Conservation (phyloP, 2,888 invertebrate species). For the Serripes groenlandicus region DNA sequence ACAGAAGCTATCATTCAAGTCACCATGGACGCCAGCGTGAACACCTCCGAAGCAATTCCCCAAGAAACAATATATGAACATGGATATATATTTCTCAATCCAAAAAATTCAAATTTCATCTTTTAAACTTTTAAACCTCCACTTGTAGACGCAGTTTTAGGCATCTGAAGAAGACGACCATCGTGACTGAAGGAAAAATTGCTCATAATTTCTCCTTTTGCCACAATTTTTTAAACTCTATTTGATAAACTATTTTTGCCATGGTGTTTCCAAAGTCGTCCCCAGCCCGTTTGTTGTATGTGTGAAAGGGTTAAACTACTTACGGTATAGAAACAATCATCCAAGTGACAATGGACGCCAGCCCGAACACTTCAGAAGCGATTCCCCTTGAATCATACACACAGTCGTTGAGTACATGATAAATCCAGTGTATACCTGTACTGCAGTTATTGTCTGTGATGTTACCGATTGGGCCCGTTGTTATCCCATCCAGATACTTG, state of each 20-base stretch:
- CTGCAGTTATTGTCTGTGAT: constrained; percentile 68
- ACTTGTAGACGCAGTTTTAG: too few relatives aligned
- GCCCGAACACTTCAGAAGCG: constrained; percentile 75
- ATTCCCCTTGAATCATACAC: constrained; percentile 70
- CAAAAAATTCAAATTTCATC: too few relatives aligned
- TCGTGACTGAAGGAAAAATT: too few relatives aligned
- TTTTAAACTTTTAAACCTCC: too few relatives aligned
- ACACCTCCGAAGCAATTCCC: constrained; percentile 74
- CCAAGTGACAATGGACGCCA: constrained; percentile 77
- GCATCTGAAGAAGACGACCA: too few relatives aligned
- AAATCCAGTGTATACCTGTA: constrained; percentile 78
- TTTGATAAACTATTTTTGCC: too few relatives aligned
- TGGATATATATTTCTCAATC: too few relatives aligned
- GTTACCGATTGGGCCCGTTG: constrained; percentile 15
- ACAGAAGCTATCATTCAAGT: constrained; percentile 76
- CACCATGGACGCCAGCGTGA: constrained; percentile 76
- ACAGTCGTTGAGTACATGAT: constrained; percentile 76
- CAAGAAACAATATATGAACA: too few relatives aligned
- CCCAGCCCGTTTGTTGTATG: too few relatives aligned
- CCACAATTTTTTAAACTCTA: too few relatives aligned
- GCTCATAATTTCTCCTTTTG: too few relatives aligned
- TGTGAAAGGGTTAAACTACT: constrained; percentile 52
- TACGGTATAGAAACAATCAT: constrained; percentile 78
- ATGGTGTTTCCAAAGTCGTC: too few relatives aligned
- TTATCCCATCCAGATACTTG: background rate